A percentile compares a stretch with the other conserved stretches of the same genome.
Evolutionary conservation across 2,888 invertebrate species (phyloP).

Genomic region (Tiliacea aurago): DNA sequence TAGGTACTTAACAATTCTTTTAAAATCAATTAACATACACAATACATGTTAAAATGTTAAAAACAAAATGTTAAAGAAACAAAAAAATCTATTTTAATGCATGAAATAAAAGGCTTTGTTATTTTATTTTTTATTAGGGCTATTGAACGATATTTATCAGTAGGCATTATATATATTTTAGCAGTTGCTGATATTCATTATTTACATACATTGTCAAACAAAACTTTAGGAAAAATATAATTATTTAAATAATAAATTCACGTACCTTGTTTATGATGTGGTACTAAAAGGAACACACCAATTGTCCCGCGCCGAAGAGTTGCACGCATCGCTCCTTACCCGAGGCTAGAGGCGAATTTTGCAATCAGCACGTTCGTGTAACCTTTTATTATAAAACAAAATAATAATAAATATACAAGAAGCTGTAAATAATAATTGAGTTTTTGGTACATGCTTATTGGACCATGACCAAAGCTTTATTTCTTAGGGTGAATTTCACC

Average conservation of each 20-base stretch:
- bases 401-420: slow-evolving; percentile 50
- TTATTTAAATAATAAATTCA: neutral
- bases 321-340: slow-evolving; percentile 55
- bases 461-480: neutral
- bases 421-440: slow-evolving; percentile 26
- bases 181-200: too few species aligned
- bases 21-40: too few species aligned
- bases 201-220: too few species aligned
- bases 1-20: too few species aligned
- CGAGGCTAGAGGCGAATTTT: slow-evolving; percentile 67
- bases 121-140: too few species aligned
- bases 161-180: neutral
- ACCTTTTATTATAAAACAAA: slow-evolving; percentile 59
- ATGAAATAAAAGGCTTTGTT: too few species aligned
- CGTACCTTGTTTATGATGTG: slow-evolving; percentile 11
- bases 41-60: too few species aligned
- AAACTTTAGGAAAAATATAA: too few species aligned
- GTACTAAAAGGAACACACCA: slow-evolving; percentile 59
- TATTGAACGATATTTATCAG: neutral
- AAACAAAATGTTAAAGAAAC: too few species aligned
- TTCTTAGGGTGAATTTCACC: neutral
- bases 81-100: too few species aligned
- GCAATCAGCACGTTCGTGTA: slow-evolving; percentile 69
- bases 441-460: slow-evolving; percentile 14
- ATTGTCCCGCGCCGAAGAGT: slow-evolving; percentile 38